Evolutionary conservation across 2,888 invertebrate genomes (phyloP), one percentile per base, ranked within the genome.

Genomic region (Parnassius smintheus): DNA sequence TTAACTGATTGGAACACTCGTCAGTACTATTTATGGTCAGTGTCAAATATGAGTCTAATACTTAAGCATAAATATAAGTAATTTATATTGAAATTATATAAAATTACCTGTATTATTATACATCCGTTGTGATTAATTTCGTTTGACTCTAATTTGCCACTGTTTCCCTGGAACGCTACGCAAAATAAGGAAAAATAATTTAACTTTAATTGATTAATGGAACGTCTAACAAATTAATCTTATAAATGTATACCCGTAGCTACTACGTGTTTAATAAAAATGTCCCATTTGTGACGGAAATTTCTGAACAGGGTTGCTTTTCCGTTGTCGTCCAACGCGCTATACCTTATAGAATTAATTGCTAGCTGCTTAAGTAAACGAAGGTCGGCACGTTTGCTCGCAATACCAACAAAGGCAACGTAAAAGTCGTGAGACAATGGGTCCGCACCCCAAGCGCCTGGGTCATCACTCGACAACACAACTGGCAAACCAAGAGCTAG

Each of bases 361-460:
- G 95, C 96, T 52, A 97, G 83, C 72, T 95, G 94, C 76, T 97
- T 97, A 9, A 97, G 86, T 65, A 95, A 87, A 56, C 94, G 92
- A 48, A 97, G 78, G 71, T 96, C 96, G 0, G 95, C 93, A 59
- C 92, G 92, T 61, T 91, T 91, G 35, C 95, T 95, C 44, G 96
- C 95, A 58, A 96, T 93, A 0, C 94, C 96, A 83, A 96, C 90
- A 72, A 96, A 96, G 0, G 95, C 94, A 52, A 95, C 92, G 76
- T 96, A 97, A 75, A 95, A 96, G 76, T 97, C 97, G 72, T 96
- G 95, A 18, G 95, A 95, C 9, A 97, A 75, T 0, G 94, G 96
- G n/a, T 92, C 91, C 0, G 95, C 94, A 0, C 93, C 94, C 96
- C 96, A 97, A 9, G 94, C 92, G 0, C 95, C 94, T 0, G 96